These are phyloP conservation scores for cattle (Bos taurus) DNA, from an alignment of 2,113 vertebrate species.

Conservation along the genomic window DNA sequence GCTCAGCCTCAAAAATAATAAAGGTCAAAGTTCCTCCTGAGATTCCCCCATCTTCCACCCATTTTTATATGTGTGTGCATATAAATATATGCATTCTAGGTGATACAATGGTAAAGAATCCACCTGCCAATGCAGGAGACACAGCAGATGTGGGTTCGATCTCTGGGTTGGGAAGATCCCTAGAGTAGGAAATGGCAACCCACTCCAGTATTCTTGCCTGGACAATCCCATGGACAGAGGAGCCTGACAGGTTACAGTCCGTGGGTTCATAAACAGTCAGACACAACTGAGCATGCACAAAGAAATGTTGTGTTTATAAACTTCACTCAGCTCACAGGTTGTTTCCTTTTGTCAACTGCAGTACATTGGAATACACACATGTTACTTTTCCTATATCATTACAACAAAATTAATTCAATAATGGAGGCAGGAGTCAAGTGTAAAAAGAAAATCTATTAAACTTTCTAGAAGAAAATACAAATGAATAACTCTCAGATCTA, in stretches of 20 bases:
- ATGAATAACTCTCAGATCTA: background rate
- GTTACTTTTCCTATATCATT: background rate
- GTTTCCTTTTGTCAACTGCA: background rate
- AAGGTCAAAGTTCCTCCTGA: background rate
- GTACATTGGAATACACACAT: background rate
- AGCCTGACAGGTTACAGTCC: background rate
- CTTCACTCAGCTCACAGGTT: background rate
- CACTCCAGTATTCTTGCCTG: background rate
- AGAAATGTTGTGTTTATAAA: background rate
- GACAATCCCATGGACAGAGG: background rate
- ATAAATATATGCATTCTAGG: background rate
- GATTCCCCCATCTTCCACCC: too few species aligned
- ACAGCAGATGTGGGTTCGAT: background rate
- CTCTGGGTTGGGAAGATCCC: background rate
- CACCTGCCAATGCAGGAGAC: background rate
- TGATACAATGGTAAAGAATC: background rate
- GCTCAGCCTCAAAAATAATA: background rate
- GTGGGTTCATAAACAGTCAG: background rate
- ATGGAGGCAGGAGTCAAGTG: background rate
- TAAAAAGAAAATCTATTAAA: background rate
- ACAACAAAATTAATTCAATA: slow-evolving; percentile 22
- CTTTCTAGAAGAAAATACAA: background rate
- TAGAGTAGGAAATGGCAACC: background rate
- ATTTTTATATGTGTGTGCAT: background rate
- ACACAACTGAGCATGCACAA: background rate